Conservation (phyloP, 2,113 vertebrate species). For the Sterna hirundo region DNA sequence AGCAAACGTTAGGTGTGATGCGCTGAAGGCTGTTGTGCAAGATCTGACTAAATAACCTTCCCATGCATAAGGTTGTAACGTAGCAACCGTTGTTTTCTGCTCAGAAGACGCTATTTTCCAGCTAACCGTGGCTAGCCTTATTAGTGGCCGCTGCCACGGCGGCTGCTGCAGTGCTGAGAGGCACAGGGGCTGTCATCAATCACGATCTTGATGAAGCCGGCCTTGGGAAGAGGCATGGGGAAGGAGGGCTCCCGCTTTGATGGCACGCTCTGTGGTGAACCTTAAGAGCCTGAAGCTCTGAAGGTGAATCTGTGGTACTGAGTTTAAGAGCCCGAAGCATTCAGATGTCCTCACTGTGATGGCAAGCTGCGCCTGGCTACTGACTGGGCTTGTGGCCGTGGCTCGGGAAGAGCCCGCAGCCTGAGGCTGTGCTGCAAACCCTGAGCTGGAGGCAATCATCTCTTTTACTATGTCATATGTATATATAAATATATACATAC, state of each 20-base stretch:
- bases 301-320: too few species aligned
- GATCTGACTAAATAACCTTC: not conserved
- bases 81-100: slow-evolving; percentile 8
- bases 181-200: not conserved
- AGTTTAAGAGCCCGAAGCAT: not conserved
- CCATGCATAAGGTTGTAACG: not conserved
- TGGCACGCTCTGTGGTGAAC: accelerated
- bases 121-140: not conserved
- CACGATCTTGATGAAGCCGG: accelerated
- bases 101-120: not conserved
- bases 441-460: not conserved
- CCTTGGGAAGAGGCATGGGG: not conserved
- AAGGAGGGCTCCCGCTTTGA: not conserved
- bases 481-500: not conserved
- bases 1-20: not conserved
- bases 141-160: accelerated
- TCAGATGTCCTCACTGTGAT: accelerated
- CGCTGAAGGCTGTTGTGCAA: not conserved
- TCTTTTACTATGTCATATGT: accelerated
- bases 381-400: accelerated
- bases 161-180: not conserved
- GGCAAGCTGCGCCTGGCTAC: not conserved
- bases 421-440: not conserved
- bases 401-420: not conserved
- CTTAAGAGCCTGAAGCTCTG: not conserved